Conservation (phyloP, 92 coral and sea anemone genomes). For the Heteractis magnifica region DNA sequence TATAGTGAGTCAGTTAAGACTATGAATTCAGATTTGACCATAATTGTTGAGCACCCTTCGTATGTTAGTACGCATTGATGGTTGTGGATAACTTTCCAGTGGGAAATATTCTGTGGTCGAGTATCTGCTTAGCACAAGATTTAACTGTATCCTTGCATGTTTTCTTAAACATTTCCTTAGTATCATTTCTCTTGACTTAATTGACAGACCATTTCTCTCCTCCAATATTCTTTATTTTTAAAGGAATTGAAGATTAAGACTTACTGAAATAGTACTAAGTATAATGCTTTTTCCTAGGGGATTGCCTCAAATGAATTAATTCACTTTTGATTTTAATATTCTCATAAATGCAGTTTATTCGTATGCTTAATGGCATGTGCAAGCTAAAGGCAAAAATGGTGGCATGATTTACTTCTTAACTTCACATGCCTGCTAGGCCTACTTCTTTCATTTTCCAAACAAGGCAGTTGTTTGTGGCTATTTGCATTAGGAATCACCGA, state of each 20-base stretch:
- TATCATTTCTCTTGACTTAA: not conserved
- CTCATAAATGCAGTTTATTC: too few species aligned
- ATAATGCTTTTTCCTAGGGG: too few species aligned
- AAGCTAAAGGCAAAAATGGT: not conserved
- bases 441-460: not conserved
- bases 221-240: too few species aligned
- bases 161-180: not conserved
- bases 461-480: not conserved
- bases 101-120: not conserved
- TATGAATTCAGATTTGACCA: not conserved
- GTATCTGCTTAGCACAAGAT: not conserved
- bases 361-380: too few species aligned
- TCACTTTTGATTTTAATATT: too few species aligned
- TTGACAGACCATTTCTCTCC: too few species aligned
- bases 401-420: not conserved
- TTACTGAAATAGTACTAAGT: too few species aligned
- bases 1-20: not conserved
- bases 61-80: not conserved
- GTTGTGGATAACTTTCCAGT: not conserved
- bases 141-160: slow-evolving; percentile 6
- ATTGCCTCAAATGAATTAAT: too few species aligned
- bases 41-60: not conserved
- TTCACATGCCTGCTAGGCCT: not conserved
- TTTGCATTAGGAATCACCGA: not conserved
- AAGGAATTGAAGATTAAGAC: too few species aligned